Evolutionary conservation across 2,888 invertebrate species (phyloP).

Genomic region (Cantharis rufa): DNA sequence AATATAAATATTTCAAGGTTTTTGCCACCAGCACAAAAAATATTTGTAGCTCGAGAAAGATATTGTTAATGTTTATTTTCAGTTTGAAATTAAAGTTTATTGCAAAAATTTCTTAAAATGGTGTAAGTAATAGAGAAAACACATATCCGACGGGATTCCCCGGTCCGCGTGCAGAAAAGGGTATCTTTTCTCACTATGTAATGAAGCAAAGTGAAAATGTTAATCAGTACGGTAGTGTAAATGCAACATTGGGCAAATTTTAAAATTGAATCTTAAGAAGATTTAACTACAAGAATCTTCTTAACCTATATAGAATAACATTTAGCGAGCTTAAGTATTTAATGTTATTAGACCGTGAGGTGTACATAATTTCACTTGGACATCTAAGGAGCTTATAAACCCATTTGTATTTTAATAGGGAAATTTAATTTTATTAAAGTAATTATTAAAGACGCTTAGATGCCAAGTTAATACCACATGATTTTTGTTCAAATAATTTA

Average conservation of each 20-base stretch:
- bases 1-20: not conserved
- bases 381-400: constrained; percentile 28
- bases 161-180: too few relatives aligned
- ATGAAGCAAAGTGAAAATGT: not conserved
- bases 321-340: constrained; percentile 14
- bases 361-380: constrained; percentile 28
- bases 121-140: too few relatives aligned
- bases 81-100: not conserved
- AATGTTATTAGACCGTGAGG: constrained; percentile 22
- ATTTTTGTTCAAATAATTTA: constrained; percentile 23
- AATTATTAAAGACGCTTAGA: constrained; percentile 32
- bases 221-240: not conserved
- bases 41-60: too few relatives aligned
- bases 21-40: too few relatives aligned
- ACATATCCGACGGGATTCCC: too few relatives aligned
- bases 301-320: constrained; percentile 5
- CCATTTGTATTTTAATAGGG: constrained; percentile 37
- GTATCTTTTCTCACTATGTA: too few relatives aligned
- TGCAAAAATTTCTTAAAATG: not conserved
- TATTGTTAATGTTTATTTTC: too few relatives aligned
- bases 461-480: constrained; percentile 25
- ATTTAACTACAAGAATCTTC: constrained; percentile 5
- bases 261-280: not conserved
- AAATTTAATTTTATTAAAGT: constrained; percentile 36
- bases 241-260: not conserved